Percentiles rank a stretch among this genome's conserved stretches.
phyloP scores from a whole-genome alignment of 1,140 invertebrate genomes.

The Arion vulgaris region DNA sequence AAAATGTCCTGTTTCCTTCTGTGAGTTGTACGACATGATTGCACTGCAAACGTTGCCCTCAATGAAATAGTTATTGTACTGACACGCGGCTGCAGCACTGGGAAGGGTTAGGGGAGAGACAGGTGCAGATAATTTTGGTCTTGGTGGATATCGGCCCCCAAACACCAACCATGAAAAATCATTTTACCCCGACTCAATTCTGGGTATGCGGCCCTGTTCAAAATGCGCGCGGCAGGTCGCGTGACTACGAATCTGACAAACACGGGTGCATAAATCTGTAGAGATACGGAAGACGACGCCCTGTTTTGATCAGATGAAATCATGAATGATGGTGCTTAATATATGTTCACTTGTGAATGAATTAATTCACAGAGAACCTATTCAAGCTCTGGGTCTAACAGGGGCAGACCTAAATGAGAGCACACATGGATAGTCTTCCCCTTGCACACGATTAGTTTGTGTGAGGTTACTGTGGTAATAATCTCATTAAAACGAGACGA shows the following conservation, averaged over 20 bases:
- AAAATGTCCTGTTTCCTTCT: neutral
- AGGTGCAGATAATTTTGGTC: neutral
- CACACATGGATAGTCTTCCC: neutral
- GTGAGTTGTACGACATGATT: neutral
- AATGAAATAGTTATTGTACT: neutral
- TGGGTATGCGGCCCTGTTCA: neutral
- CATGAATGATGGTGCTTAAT: neutral
- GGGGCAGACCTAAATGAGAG: neutral
- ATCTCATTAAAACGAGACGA: neutral
- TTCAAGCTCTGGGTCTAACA: neutral
- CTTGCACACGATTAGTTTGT: neutral
- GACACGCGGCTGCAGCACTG: neutral
- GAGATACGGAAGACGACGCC: neutral
- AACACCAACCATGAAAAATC: slow-evolving; percentile 1
- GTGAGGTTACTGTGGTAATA: neutral
- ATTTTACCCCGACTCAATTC: neutral
- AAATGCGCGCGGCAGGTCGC: neutral
- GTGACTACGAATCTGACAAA: neutral
- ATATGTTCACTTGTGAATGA: neutral
- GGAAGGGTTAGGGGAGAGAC: neutral
- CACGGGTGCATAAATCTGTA: neutral
- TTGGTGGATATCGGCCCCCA: neutral
- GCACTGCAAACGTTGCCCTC: neutral
- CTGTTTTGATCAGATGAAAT: neutral
- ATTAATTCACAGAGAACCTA: neutral